Conservation (phyloP, 2,797 vertebrate species). For the Lophius americanus region DNA sequence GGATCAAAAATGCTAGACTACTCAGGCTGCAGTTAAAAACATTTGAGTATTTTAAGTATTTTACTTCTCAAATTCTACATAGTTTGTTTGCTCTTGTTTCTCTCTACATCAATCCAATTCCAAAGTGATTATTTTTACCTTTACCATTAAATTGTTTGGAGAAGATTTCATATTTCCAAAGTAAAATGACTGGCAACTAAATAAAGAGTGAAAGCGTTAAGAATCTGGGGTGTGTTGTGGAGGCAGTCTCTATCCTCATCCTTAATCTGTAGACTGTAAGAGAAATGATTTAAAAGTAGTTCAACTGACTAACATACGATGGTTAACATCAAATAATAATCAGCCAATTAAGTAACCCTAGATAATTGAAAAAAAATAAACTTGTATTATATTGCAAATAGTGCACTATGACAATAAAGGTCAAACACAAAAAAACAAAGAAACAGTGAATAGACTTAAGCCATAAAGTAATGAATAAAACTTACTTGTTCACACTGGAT, state of each 20-base stretch:
- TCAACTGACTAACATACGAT: not conserved
- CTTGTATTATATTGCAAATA: not conserved
- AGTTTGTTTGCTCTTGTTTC: no score
- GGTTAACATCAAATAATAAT: no score
- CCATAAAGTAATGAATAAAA: slow-evolving; percentile 25
- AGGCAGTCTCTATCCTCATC: slow-evolving; percentile 6
- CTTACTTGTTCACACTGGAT: slow-evolving; percentile 27
- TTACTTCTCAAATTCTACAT: no score
- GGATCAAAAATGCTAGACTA: no score
- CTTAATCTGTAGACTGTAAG: slow-evolving; percentile 5
- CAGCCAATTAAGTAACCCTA: no score
- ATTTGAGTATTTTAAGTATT: no score
- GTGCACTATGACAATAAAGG: not conserved
- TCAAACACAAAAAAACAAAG: not conserved
- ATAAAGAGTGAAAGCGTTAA: not conserved
- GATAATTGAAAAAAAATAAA: not conserved
- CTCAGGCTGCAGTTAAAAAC: no score
- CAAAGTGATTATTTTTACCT: no score
- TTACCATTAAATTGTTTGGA: not conserved
- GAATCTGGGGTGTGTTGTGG: not conserved
- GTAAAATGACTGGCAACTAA: no score
- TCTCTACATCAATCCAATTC: no score
- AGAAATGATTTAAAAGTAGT: slow-evolving; percentile 6
- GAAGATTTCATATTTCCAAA: slow-evolving; percentile 8
- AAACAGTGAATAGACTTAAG: not conserved